Conservation (phyloP, 2,797 vertebrate species). For the Poecilia velifera region DNA sequence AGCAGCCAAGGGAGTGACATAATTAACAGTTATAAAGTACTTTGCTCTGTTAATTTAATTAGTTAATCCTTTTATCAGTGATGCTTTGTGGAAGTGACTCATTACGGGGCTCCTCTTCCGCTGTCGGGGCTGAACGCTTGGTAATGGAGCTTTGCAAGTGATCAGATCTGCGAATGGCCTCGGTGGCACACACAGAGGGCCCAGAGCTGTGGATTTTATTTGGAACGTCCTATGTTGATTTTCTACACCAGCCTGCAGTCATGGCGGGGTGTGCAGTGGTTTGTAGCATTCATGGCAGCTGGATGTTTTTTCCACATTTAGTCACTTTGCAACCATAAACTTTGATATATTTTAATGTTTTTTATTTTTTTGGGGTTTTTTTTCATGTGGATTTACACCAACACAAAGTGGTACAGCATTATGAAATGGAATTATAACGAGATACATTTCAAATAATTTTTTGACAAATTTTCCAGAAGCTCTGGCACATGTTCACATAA, state of each 20-base stretch:
- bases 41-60: conserved; percentile 85
- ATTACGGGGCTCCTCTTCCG: conserved; percentile 74
- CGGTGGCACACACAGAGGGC: conserved; percentile 39
- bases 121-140: conserved; percentile 55
- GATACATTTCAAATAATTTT: background rate
- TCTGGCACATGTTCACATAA: no score
- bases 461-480: background rate
- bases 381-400: background rate
- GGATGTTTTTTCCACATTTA: background rate
- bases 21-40: conserved; percentile 90
- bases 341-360: background rate
- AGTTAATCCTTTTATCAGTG: conserved; percentile 85
- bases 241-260: conserved; percentile 35
- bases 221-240: conserved; percentile 35
- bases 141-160: conserved; percentile 67
- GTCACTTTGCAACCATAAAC: background rate
- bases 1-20: conserved; percentile 81
- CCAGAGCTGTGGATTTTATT: conserved; percentile 29
- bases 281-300: background rate
- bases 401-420: background rate
- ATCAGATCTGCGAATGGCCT: conserved; percentile 51
- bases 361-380: no score
- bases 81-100: conserved; percentile 79
- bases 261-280: background rate
- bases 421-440: background rate